A percentile compares a stretch with the other conserved stretches of the same genome.
phyloP scores from a whole-genome alignment of 2,888 invertebrate genomes.

The Malthinus seriepunctatus region DNA sequence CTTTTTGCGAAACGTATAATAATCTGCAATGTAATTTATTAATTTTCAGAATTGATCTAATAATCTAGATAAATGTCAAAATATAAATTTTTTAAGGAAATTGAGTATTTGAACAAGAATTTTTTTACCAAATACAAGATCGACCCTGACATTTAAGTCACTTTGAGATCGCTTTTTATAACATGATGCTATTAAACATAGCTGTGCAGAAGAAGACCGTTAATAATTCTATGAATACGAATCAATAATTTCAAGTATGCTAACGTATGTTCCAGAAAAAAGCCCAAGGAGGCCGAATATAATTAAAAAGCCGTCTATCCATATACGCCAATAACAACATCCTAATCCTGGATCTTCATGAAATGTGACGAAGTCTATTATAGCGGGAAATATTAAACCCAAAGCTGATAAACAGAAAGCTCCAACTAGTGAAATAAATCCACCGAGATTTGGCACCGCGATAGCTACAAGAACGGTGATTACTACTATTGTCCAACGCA shows the following conservation, averaged over 20 bases:
- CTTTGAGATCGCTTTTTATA: too few species aligned
- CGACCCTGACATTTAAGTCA: too few species aligned
- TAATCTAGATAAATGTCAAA: too few species aligned
- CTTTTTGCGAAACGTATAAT: too few species aligned
- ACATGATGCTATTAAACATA: too few species aligned
- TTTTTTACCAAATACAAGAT: too few species aligned
- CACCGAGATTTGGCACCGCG: constrained; percentile 84
- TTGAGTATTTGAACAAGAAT: too few species aligned
- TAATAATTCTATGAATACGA: too few species aligned
- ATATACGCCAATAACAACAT: constrained; percentile 73
- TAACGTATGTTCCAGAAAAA: constrained; percentile 78
- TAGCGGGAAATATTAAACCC: constrained; percentile 88
- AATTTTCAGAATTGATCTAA: too few species aligned
- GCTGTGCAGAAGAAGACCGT: too few species aligned
- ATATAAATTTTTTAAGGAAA: too few species aligned
- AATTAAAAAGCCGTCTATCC: constrained; percentile 75
- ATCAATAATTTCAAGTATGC: constrained; percentile 70
- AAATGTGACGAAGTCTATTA: constrained; percentile 86
- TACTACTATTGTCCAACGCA: constrained; percentile 71
- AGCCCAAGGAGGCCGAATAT: constrained; percentile 78
- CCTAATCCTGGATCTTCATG: constrained; percentile 80
- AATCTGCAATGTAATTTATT: too few species aligned
- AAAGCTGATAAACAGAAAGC: constrained; percentile 90
- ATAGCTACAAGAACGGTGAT: constrained; percentile 80
- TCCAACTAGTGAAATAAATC: constrained; percentile 93